Percentiles rank a stretch among this genome's conserved stretches.
These are phyloP conservation scores for Sprattus sprattus DNA, from an alignment of 2,113 vertebrate genomes.

Conservation along the genomic window DNA sequence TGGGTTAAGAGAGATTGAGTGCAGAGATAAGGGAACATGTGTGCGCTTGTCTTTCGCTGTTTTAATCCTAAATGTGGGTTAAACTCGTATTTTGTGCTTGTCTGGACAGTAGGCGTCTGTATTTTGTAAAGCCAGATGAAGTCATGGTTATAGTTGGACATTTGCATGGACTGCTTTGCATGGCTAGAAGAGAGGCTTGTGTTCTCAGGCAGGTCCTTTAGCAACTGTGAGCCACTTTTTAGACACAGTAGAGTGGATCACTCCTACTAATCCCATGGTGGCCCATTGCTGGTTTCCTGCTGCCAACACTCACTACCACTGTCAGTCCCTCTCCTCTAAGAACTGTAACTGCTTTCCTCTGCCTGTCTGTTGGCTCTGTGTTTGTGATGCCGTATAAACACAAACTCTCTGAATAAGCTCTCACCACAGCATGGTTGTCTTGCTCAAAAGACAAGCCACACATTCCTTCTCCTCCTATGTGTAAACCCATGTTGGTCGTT, in stretches of 20 bases:
- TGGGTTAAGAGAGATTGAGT: neutral
- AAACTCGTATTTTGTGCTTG: neutral
- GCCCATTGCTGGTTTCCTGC: neutral
- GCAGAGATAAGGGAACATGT: neutral
- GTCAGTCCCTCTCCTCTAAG: neutral
- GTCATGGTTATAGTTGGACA: neutral
- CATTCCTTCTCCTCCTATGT: constrained; percentile 34
- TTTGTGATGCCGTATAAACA: neutral
- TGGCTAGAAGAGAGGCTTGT: neutral
- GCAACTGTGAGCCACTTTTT: neutral
- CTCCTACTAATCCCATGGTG: neutral
- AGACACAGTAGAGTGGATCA: neutral
- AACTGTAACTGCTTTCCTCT: neutral
- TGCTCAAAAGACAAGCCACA: neutral
- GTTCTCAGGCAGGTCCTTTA: neutral
- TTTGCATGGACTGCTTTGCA: constrained; percentile 37
- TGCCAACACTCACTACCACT: neutral
- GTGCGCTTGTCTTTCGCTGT: neutral
- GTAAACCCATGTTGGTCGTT: neutral
- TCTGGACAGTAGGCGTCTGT: neutral
- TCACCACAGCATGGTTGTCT: neutral
- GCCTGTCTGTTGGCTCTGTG: neutral
- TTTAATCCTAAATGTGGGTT: constrained; percentile 7
- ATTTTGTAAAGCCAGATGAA: neutral
- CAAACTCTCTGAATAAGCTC: neutral